These are phyloP conservation scores for Bugula neritina DNA, from an alignment of 2,888 invertebrate genomes.

Conservation along the genomic window DNA sequence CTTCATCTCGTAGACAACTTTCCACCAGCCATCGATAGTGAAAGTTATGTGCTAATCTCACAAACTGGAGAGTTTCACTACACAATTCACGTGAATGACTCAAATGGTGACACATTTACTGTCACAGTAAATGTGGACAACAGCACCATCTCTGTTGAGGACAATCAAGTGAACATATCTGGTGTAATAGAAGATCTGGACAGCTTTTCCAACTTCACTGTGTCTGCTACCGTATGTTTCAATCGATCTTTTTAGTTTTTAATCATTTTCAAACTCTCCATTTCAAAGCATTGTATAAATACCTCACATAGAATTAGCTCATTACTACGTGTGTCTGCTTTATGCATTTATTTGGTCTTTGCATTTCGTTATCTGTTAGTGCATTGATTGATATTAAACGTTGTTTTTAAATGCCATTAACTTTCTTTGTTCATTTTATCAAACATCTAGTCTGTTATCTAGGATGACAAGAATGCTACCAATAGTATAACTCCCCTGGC, in stretches of 20 bases:
- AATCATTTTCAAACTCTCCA: no score
- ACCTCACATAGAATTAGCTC: neutral
- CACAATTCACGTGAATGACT: neutral
- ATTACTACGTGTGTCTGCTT: neutral
- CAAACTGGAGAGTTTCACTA: neutral
- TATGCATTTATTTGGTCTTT: neutral
- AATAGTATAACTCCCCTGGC: neutral
- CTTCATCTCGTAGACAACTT: neutral
- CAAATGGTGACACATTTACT: conserved; percentile 8
- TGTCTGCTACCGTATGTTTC: neutral
- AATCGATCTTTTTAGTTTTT: no score
- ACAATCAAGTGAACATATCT: neutral
- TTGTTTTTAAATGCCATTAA: neutral
- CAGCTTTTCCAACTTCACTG: neutral
- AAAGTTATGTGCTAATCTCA: neutral
- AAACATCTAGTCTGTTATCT: neutral
- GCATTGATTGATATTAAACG: no score
- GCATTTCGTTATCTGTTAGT: no score
- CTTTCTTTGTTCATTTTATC: neutral
- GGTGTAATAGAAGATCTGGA: neutral
- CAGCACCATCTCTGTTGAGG: neutral
- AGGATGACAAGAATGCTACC: neutral
- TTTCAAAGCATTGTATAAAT: neutral
- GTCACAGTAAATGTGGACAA: neutral
- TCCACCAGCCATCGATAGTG: neutral